Conservation (phyloP, 1,140 invertebrate genomes). For the Orchestia grillus region DNA sequence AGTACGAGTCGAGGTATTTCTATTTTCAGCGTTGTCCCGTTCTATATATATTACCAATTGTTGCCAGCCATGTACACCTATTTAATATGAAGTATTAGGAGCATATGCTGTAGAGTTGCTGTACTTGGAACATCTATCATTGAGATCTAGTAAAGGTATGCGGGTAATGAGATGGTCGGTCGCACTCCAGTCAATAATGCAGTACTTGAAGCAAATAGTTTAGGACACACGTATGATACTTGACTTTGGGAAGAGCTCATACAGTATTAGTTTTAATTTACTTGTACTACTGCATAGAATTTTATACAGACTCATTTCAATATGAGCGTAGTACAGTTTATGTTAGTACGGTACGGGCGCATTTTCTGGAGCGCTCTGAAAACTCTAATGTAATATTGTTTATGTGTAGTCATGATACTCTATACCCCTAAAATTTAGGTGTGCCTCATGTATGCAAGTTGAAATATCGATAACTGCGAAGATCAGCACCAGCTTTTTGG, state of each 20-base stretch:
- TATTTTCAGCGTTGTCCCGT: not conserved
- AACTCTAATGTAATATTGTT: not conserved
- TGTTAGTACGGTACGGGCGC: too few species aligned
- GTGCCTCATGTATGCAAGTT: not conserved
- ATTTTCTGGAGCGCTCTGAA: not conserved
- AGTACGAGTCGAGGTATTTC: not conserved
- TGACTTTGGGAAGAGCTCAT: not conserved
- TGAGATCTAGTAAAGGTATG: not conserved
- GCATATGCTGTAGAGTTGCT: too few species aligned
- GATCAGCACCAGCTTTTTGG: not conserved
- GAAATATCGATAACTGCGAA: not conserved
- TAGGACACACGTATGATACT: not conserved
- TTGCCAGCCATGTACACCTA: not conserved
- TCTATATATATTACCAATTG: not conserved
- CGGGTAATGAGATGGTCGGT: not conserved
- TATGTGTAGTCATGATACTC: not conserved
- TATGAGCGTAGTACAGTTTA: not conserved
- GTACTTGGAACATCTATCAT: not conserved
- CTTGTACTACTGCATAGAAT: not conserved
- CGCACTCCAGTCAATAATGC: not conserved
- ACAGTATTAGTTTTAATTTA: not conserved
- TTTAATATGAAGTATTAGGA: too few species aligned
- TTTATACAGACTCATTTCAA: not conserved
- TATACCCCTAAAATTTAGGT: not conserved
- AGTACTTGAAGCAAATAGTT: not conserved